phyloP scores from a whole-genome alignment of 2,888 invertebrate species.

The Pachymerium ferrugineum region DNA sequence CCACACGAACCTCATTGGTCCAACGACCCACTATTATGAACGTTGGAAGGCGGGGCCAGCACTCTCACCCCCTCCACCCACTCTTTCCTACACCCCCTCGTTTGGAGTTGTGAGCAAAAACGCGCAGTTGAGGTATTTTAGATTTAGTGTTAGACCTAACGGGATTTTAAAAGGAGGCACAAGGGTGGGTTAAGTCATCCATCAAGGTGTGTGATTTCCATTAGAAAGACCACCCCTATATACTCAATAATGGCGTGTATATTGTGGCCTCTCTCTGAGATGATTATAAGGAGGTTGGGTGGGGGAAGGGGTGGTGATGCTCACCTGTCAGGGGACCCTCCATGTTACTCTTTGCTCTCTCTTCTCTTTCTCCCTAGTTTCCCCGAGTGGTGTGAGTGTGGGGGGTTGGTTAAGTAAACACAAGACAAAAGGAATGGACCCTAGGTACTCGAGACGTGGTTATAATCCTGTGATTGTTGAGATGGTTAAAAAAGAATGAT shows the following conservation, averaged over 20 bases:
- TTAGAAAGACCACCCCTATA: conserved; percentile 7
- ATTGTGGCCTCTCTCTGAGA: background rate
- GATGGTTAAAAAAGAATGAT: too few relatives aligned
- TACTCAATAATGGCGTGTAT: background rate
- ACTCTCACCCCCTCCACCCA: background rate
- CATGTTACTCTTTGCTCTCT: background rate
- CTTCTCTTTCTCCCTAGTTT: background rate
- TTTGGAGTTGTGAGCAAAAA: background rate
- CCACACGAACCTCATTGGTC: conserved; percentile 13
- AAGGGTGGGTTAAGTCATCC: background rate
- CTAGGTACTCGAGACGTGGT: background rate
- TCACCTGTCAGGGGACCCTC: background rate
- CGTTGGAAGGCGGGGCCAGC: background rate
- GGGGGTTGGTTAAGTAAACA: background rate
- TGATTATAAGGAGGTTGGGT: background rate
- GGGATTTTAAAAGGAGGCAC: background rate
- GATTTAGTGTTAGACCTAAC: background rate
- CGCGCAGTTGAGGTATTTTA: background rate
- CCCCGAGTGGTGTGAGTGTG: background rate
- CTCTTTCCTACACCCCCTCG: background rate
- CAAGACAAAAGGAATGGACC: conserved; percentile 4
- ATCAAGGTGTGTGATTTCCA: background rate
- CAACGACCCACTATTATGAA: conserved; percentile 13
- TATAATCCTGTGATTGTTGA: conserved; percentile 6
- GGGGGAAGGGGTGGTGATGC: background rate